Conservation (phyloP, 2,113 vertebrate species). For the Coreoperca whiteheadi region DNA sequence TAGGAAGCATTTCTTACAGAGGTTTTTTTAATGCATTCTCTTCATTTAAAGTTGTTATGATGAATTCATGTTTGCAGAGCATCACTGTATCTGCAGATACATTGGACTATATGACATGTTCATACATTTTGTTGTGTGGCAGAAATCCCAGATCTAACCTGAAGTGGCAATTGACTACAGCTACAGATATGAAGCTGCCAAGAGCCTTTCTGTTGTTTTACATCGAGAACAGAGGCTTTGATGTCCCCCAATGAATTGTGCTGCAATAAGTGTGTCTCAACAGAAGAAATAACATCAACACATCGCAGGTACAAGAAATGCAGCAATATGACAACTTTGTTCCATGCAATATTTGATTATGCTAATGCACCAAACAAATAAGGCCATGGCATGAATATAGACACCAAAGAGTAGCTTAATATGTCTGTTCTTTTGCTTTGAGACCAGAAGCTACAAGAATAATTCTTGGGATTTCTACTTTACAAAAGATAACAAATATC, state of each 20-base stretch:
- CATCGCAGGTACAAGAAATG: slow-evolving; percentile 62
- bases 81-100: slow-evolving; percentile 45
- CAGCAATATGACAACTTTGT: slow-evolving; percentile 52
- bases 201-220: slow-evolving; percentile 69
- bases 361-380: slow-evolving; percentile 63
- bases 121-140: slow-evolving; percentile 54
- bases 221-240: slow-evolving; percentile 70
- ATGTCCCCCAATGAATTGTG: slow-evolving; percentile 64
- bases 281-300: slow-evolving; percentile 65
- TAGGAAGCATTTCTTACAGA: slow-evolving; percentile 24
- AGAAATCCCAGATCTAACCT: slow-evolving; percentile 61
- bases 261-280: slow-evolving; percentile 58
- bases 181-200: slow-evolving; percentile 49
- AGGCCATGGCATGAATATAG: slow-evolving; percentile 29
- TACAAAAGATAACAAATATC: slow-evolving; percentile 23
- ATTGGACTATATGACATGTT: slow-evolving; percentile 65
- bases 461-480: slow-evolving; percentile 29
- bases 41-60: slow-evolving; percentile 54
- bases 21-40: slow-evolving; percentile 36
- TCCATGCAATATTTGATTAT: slow-evolving; percentile 66
- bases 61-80: slow-evolving; percentile 47
- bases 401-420: slow-evolving; percentile 49
- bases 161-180: slow-evolving; percentile 71
- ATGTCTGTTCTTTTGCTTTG: slow-evolving; percentile 32
- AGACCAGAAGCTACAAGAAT: slow-evolving; percentile 21